Base-by-base conservation (phyloP, 2,113 vertebrate genomes). In the Hypanus sabinus region DNA sequence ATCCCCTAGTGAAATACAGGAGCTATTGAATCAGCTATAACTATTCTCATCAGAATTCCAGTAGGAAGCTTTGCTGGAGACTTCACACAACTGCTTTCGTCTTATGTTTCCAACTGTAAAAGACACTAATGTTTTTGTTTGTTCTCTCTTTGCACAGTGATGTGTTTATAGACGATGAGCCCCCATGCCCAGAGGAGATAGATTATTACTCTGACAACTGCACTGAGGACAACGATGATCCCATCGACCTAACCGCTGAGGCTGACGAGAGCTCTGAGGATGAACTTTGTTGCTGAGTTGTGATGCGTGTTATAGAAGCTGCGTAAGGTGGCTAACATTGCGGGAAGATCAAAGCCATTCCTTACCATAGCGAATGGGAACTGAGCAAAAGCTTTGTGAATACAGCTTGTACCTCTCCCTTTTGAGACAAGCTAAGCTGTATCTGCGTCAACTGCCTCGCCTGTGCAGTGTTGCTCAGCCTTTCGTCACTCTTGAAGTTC, bases 131-230 rank as follows among this genome's bases (percentile, higher is more conserved):
- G 57, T 7, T n/a, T 90, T 68, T 68, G 11, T 62, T 90, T n/a
- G 12, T 93, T 71, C 71, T 93, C 7, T 46, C 76, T 95, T 7
- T 94, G 90, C 83, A 60, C 94, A 93, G 77, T 94, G 62, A 94
- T 12, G 55, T 93, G 22, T 96, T 97, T 55, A 94, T 94, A 70
- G 98, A 99, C 0, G 98, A 99, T 0, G 98, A 99, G 94, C 98
- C 98, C n/a, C 96, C 97, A 0, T 98, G 97, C 93, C 94, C 94
- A 20, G 98, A 99, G 95, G 97, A 98, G 94, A 97, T 98, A 0
- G 98, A 99, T 95, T 99, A 98, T 79, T 95, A 95, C 18, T 94
- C 95, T 60, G 96, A 96, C 92, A 95, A 95, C 94, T 96, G 95
- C 95, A 96, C 95, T 1, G 96, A 97, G 27, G 94, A 71, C 0